These are phyloP conservation scores for Drosophila biarmipes DNA, from an alignment of 1,140 invertebrate genomes.

Conservation along the genomic window DNA sequence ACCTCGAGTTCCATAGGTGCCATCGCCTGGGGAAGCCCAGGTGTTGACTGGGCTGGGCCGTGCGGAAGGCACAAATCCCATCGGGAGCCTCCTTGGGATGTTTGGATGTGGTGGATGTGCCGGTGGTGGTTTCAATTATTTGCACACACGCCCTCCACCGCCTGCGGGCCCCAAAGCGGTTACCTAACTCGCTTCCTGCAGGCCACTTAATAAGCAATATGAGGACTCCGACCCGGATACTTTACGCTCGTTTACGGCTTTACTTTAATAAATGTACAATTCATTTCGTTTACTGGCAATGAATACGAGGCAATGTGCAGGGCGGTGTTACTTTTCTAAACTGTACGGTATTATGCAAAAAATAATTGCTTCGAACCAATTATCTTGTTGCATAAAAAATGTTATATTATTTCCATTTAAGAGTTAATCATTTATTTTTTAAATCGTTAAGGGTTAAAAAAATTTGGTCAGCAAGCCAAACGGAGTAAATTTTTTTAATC, in stretches of 20 bases:
- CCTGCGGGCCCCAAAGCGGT: slow-evolving; percentile 36
- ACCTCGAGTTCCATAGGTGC: not conserved
- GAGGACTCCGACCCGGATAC: slow-evolving; percentile 12
- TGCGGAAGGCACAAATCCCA: slow-evolving; percentile 37
- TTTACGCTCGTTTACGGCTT: slow-evolving; percentile 48
- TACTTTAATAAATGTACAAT: slow-evolving; percentile 73
- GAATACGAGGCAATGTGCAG: slow-evolving; percentile 9
- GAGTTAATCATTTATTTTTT: too few relatives aligned
- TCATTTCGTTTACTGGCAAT: slow-evolving; percentile 44
- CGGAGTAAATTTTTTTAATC: too few relatives aligned
- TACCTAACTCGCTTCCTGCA: slow-evolving; percentile 56
- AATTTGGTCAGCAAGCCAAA: too few relatives aligned
- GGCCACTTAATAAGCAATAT: slow-evolving; percentile 80
- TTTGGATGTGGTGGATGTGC: not conserved
- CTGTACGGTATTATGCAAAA: not conserved
- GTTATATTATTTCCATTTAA: too few relatives aligned
- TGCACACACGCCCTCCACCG: slow-evolving; percentile 41
- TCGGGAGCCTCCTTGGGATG: slow-evolving; percentile 29
- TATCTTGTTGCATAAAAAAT: not conserved
- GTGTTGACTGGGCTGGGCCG: slow-evolving; percentile 27
- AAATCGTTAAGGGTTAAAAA: too few relatives aligned
- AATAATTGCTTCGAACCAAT: not conserved
- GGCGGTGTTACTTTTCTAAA: not conserved
- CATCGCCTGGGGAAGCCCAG: slow-evolving; percentile 6
- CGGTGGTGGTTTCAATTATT: slow-evolving; percentile 65